A percentile compares a stretch with the other conserved stretches of the same genome.
phyloP scores from a whole-genome alignment of 2,888 invertebrate genomes.

The Mythimna lalbum region DNA sequence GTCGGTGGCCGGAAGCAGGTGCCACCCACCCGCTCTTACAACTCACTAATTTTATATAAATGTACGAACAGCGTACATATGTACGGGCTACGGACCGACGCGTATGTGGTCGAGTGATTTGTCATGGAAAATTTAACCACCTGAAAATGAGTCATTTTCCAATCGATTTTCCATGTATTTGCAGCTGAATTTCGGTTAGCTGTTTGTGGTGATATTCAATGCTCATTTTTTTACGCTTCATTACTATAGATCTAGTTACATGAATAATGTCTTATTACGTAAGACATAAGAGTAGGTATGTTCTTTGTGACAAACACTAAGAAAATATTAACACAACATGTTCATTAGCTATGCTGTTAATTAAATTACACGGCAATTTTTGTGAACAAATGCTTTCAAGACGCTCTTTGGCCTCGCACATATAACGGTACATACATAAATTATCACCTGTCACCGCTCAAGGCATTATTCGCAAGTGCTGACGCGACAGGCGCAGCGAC shows the following conservation, averaged over 20 bases:
- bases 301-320: neutral
- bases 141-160: slow-evolving; percentile 50
- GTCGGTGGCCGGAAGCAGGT: slow-evolving; percentile 84
- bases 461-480: slow-evolving; percentile 66
- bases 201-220: neutral
- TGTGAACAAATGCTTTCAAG: slow-evolving; percentile 41
- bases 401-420: slow-evolving; percentile 35
- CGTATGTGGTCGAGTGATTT: slow-evolving; percentile 63
- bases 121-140: slow-evolving; percentile 62
- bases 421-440: slow-evolving; percentile 56
- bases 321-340: neutral
- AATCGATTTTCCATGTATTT: slow-evolving; percentile 37
- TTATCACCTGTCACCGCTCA: slow-evolving; percentile 64
- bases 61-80: slow-evolving; percentile 60
- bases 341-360: slow-evolving; percentile 36
- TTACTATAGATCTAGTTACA: slow-evolving; percentile 23
- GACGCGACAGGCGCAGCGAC: slow-evolving; percentile 61
- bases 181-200: slow-evolving; percentile 19
- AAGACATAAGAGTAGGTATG: neutral
- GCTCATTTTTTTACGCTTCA: slow-evolving; percentile 12
- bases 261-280: slow-evolving; percentile 5
- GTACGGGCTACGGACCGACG: slow-evolving; percentile 45
- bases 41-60: slow-evolving; percentile 83
- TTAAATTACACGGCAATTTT: slow-evolving; percentile 39
- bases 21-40: slow-evolving; percentile 78